Evolutionary conservation across 2,797 vertebrate species (phyloP).

Genomic region (Pagetopsis macropterus): DNA sequence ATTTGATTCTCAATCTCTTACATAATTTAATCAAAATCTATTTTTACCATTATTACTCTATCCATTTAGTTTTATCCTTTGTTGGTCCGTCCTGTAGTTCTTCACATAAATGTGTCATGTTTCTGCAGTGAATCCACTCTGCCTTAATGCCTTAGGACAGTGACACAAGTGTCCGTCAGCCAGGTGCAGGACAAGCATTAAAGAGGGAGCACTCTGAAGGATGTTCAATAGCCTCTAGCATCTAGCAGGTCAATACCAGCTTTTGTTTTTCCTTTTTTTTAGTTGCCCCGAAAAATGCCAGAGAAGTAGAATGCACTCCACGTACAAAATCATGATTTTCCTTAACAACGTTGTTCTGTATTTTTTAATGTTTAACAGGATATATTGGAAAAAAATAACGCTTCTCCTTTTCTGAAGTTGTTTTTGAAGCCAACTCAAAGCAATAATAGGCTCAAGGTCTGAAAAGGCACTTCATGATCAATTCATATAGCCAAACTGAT

Average conservation of each 20-base stretch:
- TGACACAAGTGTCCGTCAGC: constrained; percentile 48
- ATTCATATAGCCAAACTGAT: not conserved
- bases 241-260: constrained; percentile 20
- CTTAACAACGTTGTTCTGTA: not conserved
- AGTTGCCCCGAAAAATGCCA: constrained; percentile 26
- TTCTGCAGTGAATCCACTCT: constrained; percentile 31
- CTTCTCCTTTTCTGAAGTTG: constrained; percentile 10
- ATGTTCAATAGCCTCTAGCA: constrained; percentile 31
- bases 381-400: constrained; percentile 37
- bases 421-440: constrained; percentile 30
- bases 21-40: constrained; percentile 78
- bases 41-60: constrained; percentile 79
- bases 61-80: constrained; percentile 76
- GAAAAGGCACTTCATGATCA: constrained; percentile 12
- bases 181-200: constrained; percentile 34
- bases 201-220: constrained; percentile 42
- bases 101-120: constrained; percentile 43
- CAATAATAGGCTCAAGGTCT: constrained; percentile 14
- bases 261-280: constrained; percentile 16
- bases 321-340: constrained; percentile 4
- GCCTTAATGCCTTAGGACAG: constrained; percentile 54
- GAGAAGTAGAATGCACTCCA: constrained; percentile 18
- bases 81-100: constrained; percentile 61
- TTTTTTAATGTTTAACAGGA: constrained; percentile 16
- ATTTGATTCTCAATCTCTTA: constrained; percentile 78